Evolutionary conservation across 2,113 vertebrate genomes (phyloP).

Genomic region (Phocoena phocoena): DNA sequence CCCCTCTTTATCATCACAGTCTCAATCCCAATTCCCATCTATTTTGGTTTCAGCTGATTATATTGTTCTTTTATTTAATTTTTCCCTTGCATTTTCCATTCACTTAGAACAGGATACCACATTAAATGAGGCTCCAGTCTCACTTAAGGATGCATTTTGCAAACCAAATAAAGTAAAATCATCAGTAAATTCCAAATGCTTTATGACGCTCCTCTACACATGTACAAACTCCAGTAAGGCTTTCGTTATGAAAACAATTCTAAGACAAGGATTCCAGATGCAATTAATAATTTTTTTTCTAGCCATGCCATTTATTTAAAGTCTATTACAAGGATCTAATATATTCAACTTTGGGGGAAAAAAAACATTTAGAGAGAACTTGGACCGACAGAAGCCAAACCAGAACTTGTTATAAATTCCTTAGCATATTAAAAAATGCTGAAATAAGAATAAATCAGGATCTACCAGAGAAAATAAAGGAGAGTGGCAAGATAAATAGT

Average conservation of each 20-base stretch:
- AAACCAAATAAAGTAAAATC: conserved; percentile 85
- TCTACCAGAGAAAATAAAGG: neutral
- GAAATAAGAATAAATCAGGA: conserved; percentile 18
- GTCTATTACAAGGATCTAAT: conserved; percentile 50
- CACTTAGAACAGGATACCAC: conserved; percentile 76
- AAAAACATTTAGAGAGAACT: conserved; percentile 39
- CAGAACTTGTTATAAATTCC: conserved; percentile 17
- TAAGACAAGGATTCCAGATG: conserved; percentile 73
- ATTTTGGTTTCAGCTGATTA: conserved; percentile 79
- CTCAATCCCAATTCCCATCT: conserved; percentile 64
- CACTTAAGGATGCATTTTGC: conserved; percentile 77
- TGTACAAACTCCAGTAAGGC: conserved; percentile 77
- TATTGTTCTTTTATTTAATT: conserved; percentile 80
- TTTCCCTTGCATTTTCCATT: conserved; percentile 78
- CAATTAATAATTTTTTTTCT: conserved; percentile 79
- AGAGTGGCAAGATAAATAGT: neutral
- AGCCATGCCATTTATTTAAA: conserved; percentile 67
- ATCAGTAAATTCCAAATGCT: conserved; percentile 82
- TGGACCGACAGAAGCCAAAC: conserved; percentile 43
- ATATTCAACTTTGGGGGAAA: conserved; percentile 30
- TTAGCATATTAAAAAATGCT: conserved; percentile 30
- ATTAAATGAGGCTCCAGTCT: conserved; percentile 81
- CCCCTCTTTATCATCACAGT: conserved; percentile 37
- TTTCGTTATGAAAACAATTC: conserved; percentile 75
- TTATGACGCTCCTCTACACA: conserved; percentile 81